Evolutionary conservation across 2,113 vertebrate genomes (phyloP).

Genomic region (Cynocephalus volans): DNA sequence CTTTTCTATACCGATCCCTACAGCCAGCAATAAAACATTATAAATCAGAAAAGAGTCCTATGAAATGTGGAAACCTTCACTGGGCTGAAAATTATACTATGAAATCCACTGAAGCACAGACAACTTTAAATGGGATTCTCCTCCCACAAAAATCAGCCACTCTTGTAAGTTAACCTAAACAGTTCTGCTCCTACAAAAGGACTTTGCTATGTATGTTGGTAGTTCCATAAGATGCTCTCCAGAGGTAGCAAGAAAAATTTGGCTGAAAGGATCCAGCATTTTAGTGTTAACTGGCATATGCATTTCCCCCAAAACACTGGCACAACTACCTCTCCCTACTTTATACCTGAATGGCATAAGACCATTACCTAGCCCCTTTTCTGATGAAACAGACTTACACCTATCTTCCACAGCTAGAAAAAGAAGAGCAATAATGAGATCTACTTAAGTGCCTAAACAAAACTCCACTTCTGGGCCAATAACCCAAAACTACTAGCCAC

Average conservation of each 20-base stretch:
- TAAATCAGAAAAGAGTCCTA: background rate
- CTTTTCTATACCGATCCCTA: background rate
- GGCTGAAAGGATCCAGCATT: background rate
- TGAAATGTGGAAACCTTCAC: background rate
- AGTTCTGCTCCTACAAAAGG: background rate
- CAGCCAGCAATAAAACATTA: background rate
- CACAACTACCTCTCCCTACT: background rate
- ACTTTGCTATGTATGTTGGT: background rate
- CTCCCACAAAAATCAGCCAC: background rate
- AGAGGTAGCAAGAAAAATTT: background rate
- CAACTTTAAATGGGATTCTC: background rate
- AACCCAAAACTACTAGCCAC: background rate
- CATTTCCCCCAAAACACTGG: background rate
- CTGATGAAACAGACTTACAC: background rate
- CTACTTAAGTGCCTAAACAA: background rate
- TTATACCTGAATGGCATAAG: background rate
- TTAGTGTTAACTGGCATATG: background rate
- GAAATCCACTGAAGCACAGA: background rate
- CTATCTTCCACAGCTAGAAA: background rate
- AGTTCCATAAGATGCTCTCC: background rate
- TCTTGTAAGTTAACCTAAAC: background rate
- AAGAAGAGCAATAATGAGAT: background rate
- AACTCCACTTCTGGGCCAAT: background rate
- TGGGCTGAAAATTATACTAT: constrained; percentile 10
- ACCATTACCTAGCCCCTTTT: background rate